Evolutionary conservation across 2,888 invertebrate genomes (phyloP), one percentile per base, ranked within the genome.

Genomic region (Mechanitis messenoides): DNA sequence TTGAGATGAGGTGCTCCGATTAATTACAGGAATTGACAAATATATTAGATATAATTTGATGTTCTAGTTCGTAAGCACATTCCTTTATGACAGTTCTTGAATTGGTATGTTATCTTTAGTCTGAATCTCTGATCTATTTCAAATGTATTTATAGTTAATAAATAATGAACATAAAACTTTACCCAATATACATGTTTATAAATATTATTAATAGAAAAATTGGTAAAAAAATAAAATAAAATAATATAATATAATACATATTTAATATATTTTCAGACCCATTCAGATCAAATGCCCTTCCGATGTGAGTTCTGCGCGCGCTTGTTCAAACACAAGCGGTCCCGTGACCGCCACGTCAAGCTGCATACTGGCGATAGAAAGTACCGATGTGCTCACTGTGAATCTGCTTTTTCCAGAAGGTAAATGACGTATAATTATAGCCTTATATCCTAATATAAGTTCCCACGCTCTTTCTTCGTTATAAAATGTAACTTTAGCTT

Each of bases 321-420:
- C 67, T 91, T 96, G 69, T 98, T 98, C 92, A 97, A 97, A 85
- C 97, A 98, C 91, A 98, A 98, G 84, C 92, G 97, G 45, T 97
- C 97, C 68, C 92, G 97, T 60, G 98, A 98, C 85, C 93, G 98
- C 33, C 98, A 98, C 87, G 95, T 97, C 74, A 98, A 97, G 83
- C 92, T 97, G 64, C 97, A 98, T 87, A 97, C 96, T 0, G 97
- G 96, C 9, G 96, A 97, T 84, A 92, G 96, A 80, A 96, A 96
- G 84, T 97, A 97, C 87, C 94, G 96, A 79, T 98, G 97, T 83
- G 92, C 93, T 11, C 95, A 96, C 79, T 98, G 98, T 85, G 96
- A 96, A 75, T 95, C 97, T 4, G 97, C 97, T 57, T 98, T 98
- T 88, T 96, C 97, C 59, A 93, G 97, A 85, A 96, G 96, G 96